Evolutionary conservation across 2,797 vertebrate species (phyloP).

Genomic region (Phrynocephalus guinanensis): DNA sequence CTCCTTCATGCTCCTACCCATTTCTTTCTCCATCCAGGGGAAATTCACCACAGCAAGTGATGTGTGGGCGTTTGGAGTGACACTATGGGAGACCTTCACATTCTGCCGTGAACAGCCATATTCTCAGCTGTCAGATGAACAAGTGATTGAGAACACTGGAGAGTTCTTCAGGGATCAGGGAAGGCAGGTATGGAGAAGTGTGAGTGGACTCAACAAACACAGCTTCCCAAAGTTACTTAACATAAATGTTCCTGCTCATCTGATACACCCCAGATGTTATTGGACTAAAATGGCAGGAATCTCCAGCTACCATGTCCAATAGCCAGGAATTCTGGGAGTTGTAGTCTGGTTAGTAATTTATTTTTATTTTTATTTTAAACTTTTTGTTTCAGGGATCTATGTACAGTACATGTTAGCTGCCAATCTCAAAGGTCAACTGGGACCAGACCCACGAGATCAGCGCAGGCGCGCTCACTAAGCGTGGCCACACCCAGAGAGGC

Average conservation of each 20-base stretch:
- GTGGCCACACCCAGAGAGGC: no score
- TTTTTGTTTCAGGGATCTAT: no score
- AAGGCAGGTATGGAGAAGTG: constrained; percentile 84
- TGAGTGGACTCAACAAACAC: rapidly evolving
- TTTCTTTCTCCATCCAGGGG: constrained; percentile 80
- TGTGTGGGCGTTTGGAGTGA: constrained; percentile 96
- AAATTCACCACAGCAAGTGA: constrained; percentile 98
- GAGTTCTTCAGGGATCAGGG: constrained; percentile 99
- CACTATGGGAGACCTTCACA: constrained; percentile 95
- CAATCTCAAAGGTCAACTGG: no score
- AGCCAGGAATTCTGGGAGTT: not conserved
- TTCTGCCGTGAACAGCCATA: constrained; percentile 98
- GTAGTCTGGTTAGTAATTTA: not conserved
- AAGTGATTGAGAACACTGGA: constrained; percentile 98
- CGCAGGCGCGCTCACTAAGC: no score
- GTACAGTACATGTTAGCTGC: no score
- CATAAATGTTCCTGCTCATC: not conserved
- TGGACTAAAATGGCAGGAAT: not conserved
- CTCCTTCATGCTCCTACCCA: not conserved
- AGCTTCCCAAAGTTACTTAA: not conserved
- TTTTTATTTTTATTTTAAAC: no score
- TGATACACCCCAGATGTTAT: not conserved
- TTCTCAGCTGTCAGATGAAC: constrained; percentile 94
- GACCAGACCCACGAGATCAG: no score
- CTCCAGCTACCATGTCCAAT: not conserved